These are phyloP conservation scores for Julus scandinavius DNA, from an alignment of 2,888 invertebrate species.

Conservation along the genomic window DNA sequence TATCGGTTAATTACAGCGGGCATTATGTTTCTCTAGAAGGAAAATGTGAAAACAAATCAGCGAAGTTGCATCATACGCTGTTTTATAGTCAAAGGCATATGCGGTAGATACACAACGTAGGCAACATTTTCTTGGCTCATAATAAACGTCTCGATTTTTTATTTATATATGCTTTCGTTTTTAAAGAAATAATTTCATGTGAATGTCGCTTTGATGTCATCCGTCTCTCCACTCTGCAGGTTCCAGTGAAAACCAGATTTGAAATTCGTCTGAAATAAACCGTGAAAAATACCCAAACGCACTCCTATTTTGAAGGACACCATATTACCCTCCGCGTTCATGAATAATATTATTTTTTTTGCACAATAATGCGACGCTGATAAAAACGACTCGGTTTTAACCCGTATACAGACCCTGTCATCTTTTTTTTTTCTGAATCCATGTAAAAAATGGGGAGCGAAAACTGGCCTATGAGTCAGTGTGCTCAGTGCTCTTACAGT, in stretches of 20 bases:
- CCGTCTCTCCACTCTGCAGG: background rate
- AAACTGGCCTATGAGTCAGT: background rate
- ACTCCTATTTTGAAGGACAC: background rate
- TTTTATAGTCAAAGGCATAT: background rate
- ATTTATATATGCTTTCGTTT: background rate
- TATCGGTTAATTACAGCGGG: background rate
- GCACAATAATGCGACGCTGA: background rate
- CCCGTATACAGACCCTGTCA: background rate
- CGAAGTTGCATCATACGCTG: background rate
- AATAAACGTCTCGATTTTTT: background rate
- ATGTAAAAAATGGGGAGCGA: background rate
- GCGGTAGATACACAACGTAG: background rate
- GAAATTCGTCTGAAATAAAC: background rate
- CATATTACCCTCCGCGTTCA: background rate
- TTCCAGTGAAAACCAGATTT: background rate
- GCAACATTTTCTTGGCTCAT: background rate
- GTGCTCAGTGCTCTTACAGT: background rate
- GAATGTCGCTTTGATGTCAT: background rate
- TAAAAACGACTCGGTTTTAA: background rate
- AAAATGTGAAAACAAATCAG: background rate
- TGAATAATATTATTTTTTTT: background rate
- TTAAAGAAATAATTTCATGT: background rate
- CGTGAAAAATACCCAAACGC: background rate
- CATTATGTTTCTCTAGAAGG: background rate
- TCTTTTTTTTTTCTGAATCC: background rate